A percentile compares a stretch with the other conserved stretches of the same genome.
phyloP scores from a whole-genome alignment of 1,140 invertebrate genomes.

The Prorops nasuta region DNA sequence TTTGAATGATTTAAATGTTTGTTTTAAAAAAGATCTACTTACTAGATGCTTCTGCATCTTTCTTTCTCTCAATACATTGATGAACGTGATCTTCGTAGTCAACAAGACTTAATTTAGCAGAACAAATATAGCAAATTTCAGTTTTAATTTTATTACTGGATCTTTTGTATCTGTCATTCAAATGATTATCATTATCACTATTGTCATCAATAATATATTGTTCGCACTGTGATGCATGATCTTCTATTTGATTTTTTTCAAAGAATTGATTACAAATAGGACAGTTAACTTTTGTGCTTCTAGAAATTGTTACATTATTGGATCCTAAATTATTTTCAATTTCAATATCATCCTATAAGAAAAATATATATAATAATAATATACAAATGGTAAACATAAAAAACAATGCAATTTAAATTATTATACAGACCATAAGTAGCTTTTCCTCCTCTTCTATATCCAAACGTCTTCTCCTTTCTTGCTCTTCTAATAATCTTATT shows the following conservation, averaged over 20 bases:
- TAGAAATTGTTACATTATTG: neutral
- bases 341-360: neutral
- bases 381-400: neutral
- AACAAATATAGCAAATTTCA: conserved; percentile 25
- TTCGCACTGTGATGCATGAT: conserved; percentile 35
- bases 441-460: too few species aligned
- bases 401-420: neutral
- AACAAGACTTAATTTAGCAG: conserved; percentile 8
- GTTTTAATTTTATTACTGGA: too few species aligned
- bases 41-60: too few species aligned
- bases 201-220: conserved; percentile 21
- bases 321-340: neutral
- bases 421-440: neutral
- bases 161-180: conserved; percentile 3
- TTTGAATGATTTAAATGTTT: too few species aligned
- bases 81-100: conserved; percentile 26
- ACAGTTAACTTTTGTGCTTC: conserved; percentile 21
- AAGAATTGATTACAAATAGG: conserved; percentile 39
- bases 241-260: conserved; percentile 24
- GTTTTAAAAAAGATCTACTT: too few species aligned
- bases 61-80: conserved; percentile 20
- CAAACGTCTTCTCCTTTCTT: too few species aligned
- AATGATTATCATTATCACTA: conserved; percentile 3
- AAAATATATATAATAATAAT: neutral
- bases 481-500: too few species aligned